phyloP scores from a whole-genome alignment of 2,113 vertebrate species.

The Boleophthalmus pectinirostris region DNA sequence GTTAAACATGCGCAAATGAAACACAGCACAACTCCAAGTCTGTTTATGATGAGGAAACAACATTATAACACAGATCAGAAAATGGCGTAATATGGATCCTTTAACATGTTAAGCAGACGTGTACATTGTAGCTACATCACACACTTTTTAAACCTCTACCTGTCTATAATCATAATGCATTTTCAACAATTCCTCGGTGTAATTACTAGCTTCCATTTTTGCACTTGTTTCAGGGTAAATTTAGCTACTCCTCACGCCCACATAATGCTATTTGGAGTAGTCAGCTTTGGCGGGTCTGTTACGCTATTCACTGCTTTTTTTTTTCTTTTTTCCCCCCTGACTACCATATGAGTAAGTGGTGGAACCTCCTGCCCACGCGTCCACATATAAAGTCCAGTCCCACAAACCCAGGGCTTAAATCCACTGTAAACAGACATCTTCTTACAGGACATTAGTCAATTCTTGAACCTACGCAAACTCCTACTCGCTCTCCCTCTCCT shows the following conservation, averaged over 20 bases:
- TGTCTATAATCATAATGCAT: neutral
- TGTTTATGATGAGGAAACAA: too few relatives aligned
- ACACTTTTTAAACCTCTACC: neutral
- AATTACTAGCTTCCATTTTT: conserved; percentile 8
- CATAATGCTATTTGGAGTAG: conserved; percentile 60
- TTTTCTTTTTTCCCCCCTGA: conserved; percentile 54
- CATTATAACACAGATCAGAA: too few relatives aligned
- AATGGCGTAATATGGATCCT: too few relatives aligned
- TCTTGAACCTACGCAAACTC: conserved; percentile 27
- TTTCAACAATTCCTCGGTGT: neutral
- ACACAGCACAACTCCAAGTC: too few relatives aligned
- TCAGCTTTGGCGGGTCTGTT: conserved; percentile 50
- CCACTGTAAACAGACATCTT: conserved; percentile 62
- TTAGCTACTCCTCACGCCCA: conserved; percentile 65
- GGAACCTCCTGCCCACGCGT: conserved; percentile 71
- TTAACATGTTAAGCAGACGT: neutral
- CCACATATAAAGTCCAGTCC: conserved; percentile 54
- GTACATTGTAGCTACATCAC: neutral
- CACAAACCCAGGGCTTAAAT: conserved; percentile 44
- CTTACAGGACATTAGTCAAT: conserved; percentile 58
- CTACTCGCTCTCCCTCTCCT: conserved; percentile 1
- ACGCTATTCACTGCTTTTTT: conserved; percentile 13
- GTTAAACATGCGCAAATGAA: too few relatives aligned
- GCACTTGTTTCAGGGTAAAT: conserved; percentile 68
- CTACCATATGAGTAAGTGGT: conserved; percentile 69